phyloP scores from a whole-genome alignment of 2,113 vertebrate species.

The Turdus rufiventris region DNA sequence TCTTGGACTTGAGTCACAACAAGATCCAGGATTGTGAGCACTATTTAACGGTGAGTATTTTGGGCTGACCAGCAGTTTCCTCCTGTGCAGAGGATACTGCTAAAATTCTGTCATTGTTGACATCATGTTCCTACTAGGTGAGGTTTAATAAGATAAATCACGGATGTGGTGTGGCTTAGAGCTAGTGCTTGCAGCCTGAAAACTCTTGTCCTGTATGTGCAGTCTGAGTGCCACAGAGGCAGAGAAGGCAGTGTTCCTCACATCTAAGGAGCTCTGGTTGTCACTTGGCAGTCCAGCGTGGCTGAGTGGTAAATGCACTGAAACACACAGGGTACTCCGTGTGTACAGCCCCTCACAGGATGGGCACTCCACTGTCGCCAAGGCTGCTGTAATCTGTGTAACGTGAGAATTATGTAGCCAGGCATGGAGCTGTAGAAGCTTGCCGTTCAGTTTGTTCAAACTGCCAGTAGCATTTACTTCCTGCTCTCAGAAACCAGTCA shows the following conservation, averaged over 20 bases:
- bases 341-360: not conserved
- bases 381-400: not conserved
- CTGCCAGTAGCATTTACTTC: not conserved
- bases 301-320: rapidly evolving
- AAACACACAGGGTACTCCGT: not conserved
- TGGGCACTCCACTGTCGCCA: not conserved
- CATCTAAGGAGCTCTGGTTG: not conserved
- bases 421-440: not conserved
- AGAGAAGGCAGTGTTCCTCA: not conserved
- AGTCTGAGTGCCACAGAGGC: not conserved
- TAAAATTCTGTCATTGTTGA: not conserved
- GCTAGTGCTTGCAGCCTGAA: not conserved
- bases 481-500: not conserved
- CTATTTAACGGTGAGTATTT: constrained; percentile 77
- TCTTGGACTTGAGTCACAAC: constrained; percentile 93
- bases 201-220: not conserved
- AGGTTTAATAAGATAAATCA: not conserved
- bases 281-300: not conserved
- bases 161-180: not conserved
- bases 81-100: not conserved
- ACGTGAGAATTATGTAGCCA: not conserved
- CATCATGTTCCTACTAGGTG: not conserved
- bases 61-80: not conserved
- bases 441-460: not conserved
- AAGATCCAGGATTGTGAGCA: constrained; percentile 85